Evolutionary conservation across 2,888 invertebrate species (phyloP).

Genomic region (Rhagonycha fulva): DNA sequence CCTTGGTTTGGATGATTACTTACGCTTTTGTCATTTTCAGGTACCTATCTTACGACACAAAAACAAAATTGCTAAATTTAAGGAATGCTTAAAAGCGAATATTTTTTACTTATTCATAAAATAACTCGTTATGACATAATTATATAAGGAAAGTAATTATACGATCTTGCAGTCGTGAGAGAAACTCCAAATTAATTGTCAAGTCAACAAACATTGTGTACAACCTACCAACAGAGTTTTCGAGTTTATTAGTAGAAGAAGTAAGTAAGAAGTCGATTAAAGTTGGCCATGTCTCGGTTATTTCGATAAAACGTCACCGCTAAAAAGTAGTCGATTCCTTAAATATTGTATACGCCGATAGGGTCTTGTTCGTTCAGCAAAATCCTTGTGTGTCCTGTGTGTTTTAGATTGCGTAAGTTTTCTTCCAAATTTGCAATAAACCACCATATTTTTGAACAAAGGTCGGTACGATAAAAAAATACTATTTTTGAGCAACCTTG

Average conservation of each 20-base stretch:
- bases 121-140: neutral
- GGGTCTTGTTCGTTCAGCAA: neutral
- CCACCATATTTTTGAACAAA: conserved; percentile 25
- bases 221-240: neutral
- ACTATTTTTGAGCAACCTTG: conserved; percentile 48
- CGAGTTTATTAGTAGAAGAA: neutral
- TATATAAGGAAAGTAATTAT: neutral
- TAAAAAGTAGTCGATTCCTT: too few relatives aligned
- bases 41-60: neutral
- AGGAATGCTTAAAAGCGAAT: neutral
- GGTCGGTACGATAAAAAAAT: conserved; percentile 42
- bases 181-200: neutral
- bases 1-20: neutral
- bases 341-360: too few relatives aligned
- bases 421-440: conserved; percentile 30
- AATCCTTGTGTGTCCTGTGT: neutral
- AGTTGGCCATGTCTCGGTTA: neutral
- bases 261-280: neutral
- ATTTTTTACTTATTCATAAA: neutral
- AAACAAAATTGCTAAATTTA: neutral
- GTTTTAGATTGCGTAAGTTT: neutral
- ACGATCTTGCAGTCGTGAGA: neutral
- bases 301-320: neutral
- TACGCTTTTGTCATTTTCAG: neutral
- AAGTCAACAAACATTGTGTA: neutral